Evolutionary conservation across 1,140 invertebrate genomes (phyloP).

Genomic region (Drosophila punjabiensis): DNA sequence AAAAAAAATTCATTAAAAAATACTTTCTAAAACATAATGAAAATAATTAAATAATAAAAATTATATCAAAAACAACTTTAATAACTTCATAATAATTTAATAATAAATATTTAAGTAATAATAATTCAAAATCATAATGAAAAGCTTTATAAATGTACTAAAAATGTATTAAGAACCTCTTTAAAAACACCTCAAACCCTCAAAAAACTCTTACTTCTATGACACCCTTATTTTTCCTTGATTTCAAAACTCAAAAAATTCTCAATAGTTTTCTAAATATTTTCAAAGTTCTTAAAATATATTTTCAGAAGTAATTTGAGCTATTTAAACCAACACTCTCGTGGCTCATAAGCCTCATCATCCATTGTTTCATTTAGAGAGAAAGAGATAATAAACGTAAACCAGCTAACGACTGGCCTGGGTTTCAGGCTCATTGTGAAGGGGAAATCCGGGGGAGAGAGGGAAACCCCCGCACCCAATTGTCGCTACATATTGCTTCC

Average conservation of each 20-base stretch:
- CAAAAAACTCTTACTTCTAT: neutral
- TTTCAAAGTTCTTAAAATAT: neutral
- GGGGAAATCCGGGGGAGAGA: neutral
- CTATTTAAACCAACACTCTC: neutral
- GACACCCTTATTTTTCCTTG: neutral
- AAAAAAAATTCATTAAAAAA: too few relatives aligned
- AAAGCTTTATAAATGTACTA: neutral
- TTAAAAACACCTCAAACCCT: neutral
- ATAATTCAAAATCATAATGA: neutral
- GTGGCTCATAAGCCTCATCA: too few relatives aligned
- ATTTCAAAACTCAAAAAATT: neutral
- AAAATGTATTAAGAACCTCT: neutral
- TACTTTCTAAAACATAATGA: neutral
- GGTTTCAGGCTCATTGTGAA: neutral
- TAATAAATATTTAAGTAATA: too few relatives aligned
- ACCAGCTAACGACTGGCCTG: neutral
- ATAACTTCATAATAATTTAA: neutral
- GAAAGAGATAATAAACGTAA: slow-evolving; percentile 1
- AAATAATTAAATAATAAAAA: neutral
- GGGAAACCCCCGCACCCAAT: neutral
- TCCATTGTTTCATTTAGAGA: neutral
- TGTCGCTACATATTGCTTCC: slow-evolving; percentile 16
- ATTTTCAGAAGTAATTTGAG: neutral
- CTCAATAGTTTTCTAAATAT: neutral
- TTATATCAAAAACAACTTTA: neutral